Evolutionary conservation across 2,113 vertebrate genomes (phyloP), one percentile per base, ranked within the genome.

Genomic region (Paraplagusia blochii): DNA sequence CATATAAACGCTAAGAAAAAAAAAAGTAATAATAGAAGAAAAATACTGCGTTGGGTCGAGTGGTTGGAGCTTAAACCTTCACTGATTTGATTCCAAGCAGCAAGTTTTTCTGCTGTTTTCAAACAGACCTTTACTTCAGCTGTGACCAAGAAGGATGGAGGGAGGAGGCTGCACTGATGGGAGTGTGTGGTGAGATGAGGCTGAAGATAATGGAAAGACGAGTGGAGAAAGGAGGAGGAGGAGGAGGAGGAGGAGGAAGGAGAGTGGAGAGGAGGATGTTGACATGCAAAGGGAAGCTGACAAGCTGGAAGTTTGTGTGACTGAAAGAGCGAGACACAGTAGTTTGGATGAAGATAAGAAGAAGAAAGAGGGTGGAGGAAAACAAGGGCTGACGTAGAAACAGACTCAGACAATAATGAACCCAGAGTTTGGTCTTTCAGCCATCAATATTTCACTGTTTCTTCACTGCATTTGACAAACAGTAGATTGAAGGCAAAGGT

Each of bases 61-160:
- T 29, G 22, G 2, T 29, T 29, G 6, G 22, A 29, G 22, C 22
- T 29, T 29, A 29, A 6, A 6, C 22, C 22, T 29, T 29, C 22
- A 4, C 22, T 29, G 22, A 6, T 29, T 29, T 29, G 22, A 29
- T 4, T 29, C 22, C 22, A 29, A 6, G 22, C 22, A 29, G 22
- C 6, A 29, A 29, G 22, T 29, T 29, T 29, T 6, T 29, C 3
- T 29, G 22, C 22, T 29, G 3, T 29, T 29, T 6, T 29, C 3
- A 29, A 29, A 29, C 22, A n/a, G n/a, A n/a, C n/a, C n/a, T n/a
- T n/a, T n/a, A n/a, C n/a, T n/a, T n/a, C n/a, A n/a, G n/a, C n/a
- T n/a, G n/a, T n/a, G n/a, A n/a, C n/a, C n/a, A n/a, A 36, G 4
- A 29, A 48, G 54, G 67, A 76, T 36, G 50, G 49, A 50, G 53